A percentile compares a stretch with the other conserved stretches of the same genome.
Evolutionary conservation across 2,888 invertebrate species (phyloP).

Genomic region (Ormyrus nitidulus): DNA sequence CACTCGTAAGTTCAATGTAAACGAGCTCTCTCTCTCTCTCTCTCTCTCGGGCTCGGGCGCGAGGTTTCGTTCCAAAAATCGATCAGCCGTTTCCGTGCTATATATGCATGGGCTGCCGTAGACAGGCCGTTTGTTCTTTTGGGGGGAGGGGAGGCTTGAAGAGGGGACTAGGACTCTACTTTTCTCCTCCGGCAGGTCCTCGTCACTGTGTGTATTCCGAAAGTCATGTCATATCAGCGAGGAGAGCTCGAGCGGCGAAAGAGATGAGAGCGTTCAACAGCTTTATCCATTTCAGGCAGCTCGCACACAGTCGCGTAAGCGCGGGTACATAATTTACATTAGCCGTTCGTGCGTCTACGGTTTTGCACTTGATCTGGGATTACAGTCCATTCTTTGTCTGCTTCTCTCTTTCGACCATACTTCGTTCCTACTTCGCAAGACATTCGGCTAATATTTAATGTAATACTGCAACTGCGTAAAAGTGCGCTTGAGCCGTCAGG

Average conservation of each 20-base stretch:
- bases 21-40: slow-evolving; percentile 18
- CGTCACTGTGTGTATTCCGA: slow-evolving; percentile 35
- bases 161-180: slow-evolving; percentile 26
- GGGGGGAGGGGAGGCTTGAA: background rate
- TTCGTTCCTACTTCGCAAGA: background rate
- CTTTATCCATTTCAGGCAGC: slow-evolving; percentile 26
- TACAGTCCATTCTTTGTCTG: background rate
- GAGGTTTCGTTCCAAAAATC: slow-evolving; percentile 16
- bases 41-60: background rate
- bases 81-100: background rate
- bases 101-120: slow-evolving; percentile 9
- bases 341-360: background rate
- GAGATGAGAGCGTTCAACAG: slow-evolving; percentile 14
- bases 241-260: background rate
- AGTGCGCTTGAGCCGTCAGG: no score
- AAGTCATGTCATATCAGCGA: slow-evolving; percentile 35
- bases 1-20: slow-evolving; percentile 46
- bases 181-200: slow-evolving; percentile 28
- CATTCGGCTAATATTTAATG: no score
- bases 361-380: slow-evolving; percentile 21
- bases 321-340: slow-evolving; percentile 31
- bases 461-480: no score
- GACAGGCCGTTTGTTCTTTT: slow-evolving; percentile 15
- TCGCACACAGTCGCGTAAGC: background rate
- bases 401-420: background rate